phyloP scores from a whole-genome alignment of 2,888 invertebrate genomes.

The Andrena minutula region DNA sequence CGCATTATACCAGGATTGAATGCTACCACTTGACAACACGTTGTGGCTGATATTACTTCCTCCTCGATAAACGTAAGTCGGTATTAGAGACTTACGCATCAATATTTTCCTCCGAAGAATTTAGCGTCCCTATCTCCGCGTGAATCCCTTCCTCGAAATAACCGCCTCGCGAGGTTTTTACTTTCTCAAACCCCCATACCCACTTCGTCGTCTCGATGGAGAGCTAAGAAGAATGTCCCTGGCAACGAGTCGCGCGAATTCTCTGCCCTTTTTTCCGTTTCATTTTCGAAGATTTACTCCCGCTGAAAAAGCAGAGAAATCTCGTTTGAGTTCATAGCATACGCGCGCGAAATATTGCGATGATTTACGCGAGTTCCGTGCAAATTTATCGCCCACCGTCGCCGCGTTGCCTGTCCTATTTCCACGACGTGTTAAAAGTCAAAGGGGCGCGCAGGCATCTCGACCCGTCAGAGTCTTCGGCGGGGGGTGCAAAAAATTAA shows the following conservation, averaged over 20 bases:
- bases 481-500: conserved; percentile 50
- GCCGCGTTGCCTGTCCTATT: conserved; percentile 19
- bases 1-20: conserved; percentile 2
- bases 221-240: background rate
- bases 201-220: background rate
- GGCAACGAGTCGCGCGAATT: conserved; percentile 18
- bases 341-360: conserved; percentile 34
- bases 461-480: background rate
- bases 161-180: background rate
- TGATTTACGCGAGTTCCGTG: conserved; percentile 44
- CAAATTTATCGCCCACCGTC: conserved; percentile 42
- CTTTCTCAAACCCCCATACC: conserved; percentile 12
- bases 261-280: background rate
- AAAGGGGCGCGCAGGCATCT: conserved; percentile 26
- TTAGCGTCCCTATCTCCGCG: background rate
- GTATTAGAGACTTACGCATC: conserved; percentile 22
- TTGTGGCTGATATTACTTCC: conserved; percentile 20
- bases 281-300: conserved; percentile 33
- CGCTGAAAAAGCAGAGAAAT: conserved; percentile 15
- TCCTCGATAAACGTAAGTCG: conserved; percentile 17
- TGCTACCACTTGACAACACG: background rate
- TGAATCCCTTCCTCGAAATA: conserved; percentile 11
- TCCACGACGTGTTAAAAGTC: conserved; percentile 39
- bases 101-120: conserved; percentile 29
- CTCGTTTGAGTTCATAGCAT: conserved; percentile 44